These are phyloP conservation scores for Rhadinocentrus ornatus DNA, from an alignment of 2,797 vertebrate species.

Conservation along the genomic window DNA sequence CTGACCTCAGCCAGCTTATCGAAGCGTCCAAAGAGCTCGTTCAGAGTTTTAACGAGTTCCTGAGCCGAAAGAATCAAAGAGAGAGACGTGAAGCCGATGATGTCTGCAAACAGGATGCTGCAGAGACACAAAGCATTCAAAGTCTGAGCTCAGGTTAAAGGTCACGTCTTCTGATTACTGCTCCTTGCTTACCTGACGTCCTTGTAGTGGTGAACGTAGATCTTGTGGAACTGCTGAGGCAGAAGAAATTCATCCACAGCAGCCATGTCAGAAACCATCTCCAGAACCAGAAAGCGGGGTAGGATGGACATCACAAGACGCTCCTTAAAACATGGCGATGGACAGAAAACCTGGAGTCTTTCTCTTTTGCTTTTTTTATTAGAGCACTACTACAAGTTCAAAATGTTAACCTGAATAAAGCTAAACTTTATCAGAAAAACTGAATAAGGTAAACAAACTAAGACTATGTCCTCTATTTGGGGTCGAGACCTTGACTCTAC, in stretches of 20 bases:
- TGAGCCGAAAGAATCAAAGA: conserved; percentile 68
- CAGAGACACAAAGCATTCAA: background rate
- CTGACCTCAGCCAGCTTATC: conserved; percentile 61
- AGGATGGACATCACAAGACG: conserved; percentile 74
- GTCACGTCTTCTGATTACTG: background rate
- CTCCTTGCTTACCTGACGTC: conserved; percentile 56
- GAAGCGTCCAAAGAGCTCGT: conserved; percentile 78
- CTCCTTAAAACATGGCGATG: conserved; percentile 46
- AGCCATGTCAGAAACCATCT: conserved; percentile 75
- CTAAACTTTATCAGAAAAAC: too few relatives aligned
- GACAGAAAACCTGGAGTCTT: too few relatives aligned
- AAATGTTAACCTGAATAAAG: too few relatives aligned
- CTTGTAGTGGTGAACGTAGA: conserved; percentile 77
- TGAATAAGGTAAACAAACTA: too few relatives aligned
- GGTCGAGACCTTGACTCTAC: conserved; percentile 3
- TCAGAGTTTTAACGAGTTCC: conserved; percentile 74
- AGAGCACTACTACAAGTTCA: too few relatives aligned
- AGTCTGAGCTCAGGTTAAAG: background rate
- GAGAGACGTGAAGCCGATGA: conserved; percentile 77
- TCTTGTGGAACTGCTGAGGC: conserved; percentile 74
- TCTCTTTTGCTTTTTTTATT: too few relatives aligned
- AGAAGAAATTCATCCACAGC: conserved; percentile 62
- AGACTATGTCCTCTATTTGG: too few relatives aligned
- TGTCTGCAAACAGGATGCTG: conserved; percentile 81
- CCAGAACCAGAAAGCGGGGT: conserved; percentile 70